Percentiles rank a stretch among this genome's conserved stretches.
Conservation (phyloP, 1,140 invertebrate species). For the Procambarus virginalis region DNA sequence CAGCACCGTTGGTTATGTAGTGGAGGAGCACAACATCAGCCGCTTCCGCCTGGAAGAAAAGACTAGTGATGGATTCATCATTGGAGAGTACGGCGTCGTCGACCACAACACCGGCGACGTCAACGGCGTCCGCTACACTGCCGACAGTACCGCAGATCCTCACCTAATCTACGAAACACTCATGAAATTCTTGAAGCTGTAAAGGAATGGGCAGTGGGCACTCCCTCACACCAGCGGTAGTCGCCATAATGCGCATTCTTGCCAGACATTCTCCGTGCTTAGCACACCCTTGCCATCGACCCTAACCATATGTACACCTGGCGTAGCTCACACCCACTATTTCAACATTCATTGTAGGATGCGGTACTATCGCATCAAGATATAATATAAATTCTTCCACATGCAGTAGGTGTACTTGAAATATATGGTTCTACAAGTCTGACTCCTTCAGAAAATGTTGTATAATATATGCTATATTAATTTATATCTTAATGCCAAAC, state of each 20-base stretch:
- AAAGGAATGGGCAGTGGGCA: neutral
- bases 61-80: constrained; percentile 51
- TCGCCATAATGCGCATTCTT: neutral
- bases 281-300: neutral
- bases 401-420: too few relatives aligned
- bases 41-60: constrained; percentile 56
- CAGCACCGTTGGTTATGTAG: constrained; percentile 53
- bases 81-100: constrained; percentile 55
- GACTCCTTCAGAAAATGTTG: neutral
- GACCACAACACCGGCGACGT: constrained; percentile 55
- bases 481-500: neutral
- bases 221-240: too few relatives aligned
- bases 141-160: constrained; percentile 54
- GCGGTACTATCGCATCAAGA: too few relatives aligned
- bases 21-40: constrained; percentile 44
- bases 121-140: constrained; percentile 55
- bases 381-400: too few relatives aligned
- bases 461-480: neutral
- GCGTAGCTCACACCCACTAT: neutral
- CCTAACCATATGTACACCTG: neutral
- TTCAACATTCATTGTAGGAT: neutral
- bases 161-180: constrained; percentile 49
- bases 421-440: neutral
- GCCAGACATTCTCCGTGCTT: neutral
- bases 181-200: constrained; percentile 54